Evolutionary conservation across 2,113 vertebrate genomes (phyloP), one percentile per base, ranked within the genome.

Genomic region (Crotalus tigris): DNA sequence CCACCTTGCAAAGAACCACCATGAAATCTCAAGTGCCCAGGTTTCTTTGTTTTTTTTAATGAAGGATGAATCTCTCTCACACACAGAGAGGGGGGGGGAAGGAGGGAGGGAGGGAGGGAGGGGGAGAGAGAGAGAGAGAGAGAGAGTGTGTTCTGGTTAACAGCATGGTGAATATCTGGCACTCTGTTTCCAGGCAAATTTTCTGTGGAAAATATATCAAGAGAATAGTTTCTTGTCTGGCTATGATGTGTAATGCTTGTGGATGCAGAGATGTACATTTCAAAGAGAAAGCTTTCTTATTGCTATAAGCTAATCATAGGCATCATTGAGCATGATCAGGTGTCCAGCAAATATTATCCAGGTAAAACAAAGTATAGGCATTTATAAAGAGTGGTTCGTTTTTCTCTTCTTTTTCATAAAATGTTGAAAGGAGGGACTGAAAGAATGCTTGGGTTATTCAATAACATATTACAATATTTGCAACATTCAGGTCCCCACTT

Each of bases 101-200:
- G 39, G 39, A 57, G 15, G 4, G 49, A 55, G 49, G 9, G 49
- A 57, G 15, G 1, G 49, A 54, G 49, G 1, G 49, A 57, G 15
- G 1, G 49, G 15, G 49, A 9, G 49, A 57, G 15, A 5, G 49
- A 54, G 49, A 0, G 49, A 57, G 15, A 1, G 49, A 55, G 49
- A 9, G 49, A 57, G 15, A 5, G 49, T 6, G 29, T 15, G 7
- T 81, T 81, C 75, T 19, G n/a, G 7, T 81, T 81, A 81, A 81
- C 17, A 81, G 21, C 33, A 81, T 44, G 33, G 4, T 51, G 44
- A 51, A 49, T 87, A 87, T 39, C 23, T 55, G 29, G 9, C 0
- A 94, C n/a, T 17, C 26, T 89, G 33, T 91, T 95, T 58, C 49
- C 53, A 92, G n/a, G 3, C 33, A 88, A 54, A 93, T 85, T 69